phyloP scores from a whole-genome alignment of 37 sponge, comb jelly and placozoan species.

The Diacarnus erythraeanus region DNA sequence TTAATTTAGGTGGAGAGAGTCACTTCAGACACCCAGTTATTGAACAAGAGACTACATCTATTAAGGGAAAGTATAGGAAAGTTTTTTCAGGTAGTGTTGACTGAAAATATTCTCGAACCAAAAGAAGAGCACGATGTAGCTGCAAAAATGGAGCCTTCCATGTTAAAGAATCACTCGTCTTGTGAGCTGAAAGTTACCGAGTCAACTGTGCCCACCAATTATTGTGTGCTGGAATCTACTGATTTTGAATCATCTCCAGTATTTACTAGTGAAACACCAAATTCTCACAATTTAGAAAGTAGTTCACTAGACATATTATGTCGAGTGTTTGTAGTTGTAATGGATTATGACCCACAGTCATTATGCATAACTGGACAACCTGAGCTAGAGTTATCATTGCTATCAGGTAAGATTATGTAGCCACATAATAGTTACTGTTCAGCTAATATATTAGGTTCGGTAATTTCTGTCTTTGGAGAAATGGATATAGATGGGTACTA shows the following conservation, averaged over 20 bases:
- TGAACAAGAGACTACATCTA: not conserved
- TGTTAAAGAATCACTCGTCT: not conserved
- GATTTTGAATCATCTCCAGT: not conserved
- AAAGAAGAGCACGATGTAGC: not conserved
- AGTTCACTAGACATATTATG: no score
- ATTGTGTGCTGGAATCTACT: no score
- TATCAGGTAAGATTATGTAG: slow-evolving; percentile 21
- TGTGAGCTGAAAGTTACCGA: no score
- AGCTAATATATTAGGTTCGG: slow-evolving; percentile 47
- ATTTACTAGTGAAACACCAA: not conserved
- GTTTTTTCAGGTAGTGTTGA: not conserved
- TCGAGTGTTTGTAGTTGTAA: slow-evolving; percentile 68
- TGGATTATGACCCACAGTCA: slow-evolving; percentile 67
- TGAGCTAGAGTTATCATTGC: slow-evolving; percentile 54
- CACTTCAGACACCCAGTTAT: not conserved
- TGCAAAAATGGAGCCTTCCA: not conserved
- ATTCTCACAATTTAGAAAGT: not conserved
- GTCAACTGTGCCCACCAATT: no score
- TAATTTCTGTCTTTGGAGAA: slow-evolving; percentile 63
- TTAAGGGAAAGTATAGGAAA: not conserved
- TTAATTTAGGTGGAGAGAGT: not conserved
- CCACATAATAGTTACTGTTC: not conserved
- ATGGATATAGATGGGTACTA: slow-evolving; percentile 73
- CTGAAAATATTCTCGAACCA: not conserved
- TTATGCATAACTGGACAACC: slow-evolving; percentile 76